Base-by-base conservation (phyloP, 2,113 vertebrate genomes). In the Engraulis encrasicolus region DNA sequence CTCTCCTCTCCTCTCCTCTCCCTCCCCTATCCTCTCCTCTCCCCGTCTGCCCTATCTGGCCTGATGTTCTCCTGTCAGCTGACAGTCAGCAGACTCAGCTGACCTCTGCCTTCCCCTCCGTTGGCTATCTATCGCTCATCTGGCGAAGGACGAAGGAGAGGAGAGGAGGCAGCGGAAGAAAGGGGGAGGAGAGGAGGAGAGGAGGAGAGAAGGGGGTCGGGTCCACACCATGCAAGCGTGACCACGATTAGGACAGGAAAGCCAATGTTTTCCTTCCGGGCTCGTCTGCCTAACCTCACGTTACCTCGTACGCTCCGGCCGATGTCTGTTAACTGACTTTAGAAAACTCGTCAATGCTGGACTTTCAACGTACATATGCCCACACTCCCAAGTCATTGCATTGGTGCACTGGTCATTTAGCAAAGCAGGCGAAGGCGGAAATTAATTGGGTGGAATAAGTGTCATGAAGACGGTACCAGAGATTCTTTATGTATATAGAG, bases 31-130 rank as follows among this genome's bases (percentile, higher is more conserved):
- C 81, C 49, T 52, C 23, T 49, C 40, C 37, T 17, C 17, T 80
- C 49, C 17, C 20, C 52, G 12, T 54, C 20, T 54, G 23, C 31
- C n/a, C 34, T 40, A n/a, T 49, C 81, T 49, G 74, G 18, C 66
- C 61, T 11, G 14, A 37, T 81, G 78, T 23, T 54, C 27, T 17
- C 15, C 54, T 74, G 12, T 95, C 95, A 95, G 93, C 92, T 95
- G 94, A 95, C 36, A 79, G 91, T 94, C 94, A 94, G 91, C 90
- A 93, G 93, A 85, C 89, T 87, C 78, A 86, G 86, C 87, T 82
- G 78, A 85, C 90, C 85, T 66, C 50, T 80, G 82, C 85, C 83
- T 79, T 84, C 84, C 71, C 78, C 37, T 82, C 81, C 82, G 78
- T 78, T 81, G 80, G 84, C 89, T 50, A 34, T 85, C 83, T 54